Conservation (phyloP, 2,888 invertebrate genomes). For the Heliconius sara region DNA sequence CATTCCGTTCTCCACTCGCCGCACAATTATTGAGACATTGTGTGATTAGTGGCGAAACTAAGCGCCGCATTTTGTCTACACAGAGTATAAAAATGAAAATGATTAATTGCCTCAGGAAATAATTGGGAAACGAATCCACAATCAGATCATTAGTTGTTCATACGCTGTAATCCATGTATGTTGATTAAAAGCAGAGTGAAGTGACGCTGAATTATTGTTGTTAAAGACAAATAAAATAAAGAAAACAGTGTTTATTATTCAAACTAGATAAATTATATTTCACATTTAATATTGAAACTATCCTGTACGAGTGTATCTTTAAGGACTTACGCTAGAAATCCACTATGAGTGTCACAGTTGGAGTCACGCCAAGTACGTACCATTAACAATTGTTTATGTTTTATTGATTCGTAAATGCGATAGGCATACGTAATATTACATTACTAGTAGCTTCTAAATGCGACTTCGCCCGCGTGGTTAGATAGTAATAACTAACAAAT, state of each 20-base stretch:
- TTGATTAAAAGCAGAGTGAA: too few species aligned
- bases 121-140: not conserved
- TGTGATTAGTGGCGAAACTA: not conserved
- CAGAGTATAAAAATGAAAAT: not conserved
- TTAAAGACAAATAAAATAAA: too few species aligned
- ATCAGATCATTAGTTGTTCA: not conserved
- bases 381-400: slow-evolving; percentile 25
- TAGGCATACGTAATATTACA: not conserved
- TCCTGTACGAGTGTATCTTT: not conserved
- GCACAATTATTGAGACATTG: not conserved
- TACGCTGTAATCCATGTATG: not conserved
- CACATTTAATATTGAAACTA: not conserved
- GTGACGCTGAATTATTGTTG: too few species aligned
- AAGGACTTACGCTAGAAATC: slow-evolving; percentile 14
- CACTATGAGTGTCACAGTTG: slow-evolving; percentile 30
- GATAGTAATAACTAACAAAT: not conserved
- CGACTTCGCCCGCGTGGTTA: not conserved
- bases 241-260: too few species aligned
- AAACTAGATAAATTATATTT: not conserved
- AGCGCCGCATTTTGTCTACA: not conserved
- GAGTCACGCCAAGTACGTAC: slow-evolving; percentile 14
- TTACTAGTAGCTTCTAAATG: not conserved
- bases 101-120: not conserved
- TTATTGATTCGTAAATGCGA: slow-evolving; percentile 17
- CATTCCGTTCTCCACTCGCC: not conserved